Conservation (phyloP, 2,888 invertebrate species). For the Helicoverpa assulta region DNA sequence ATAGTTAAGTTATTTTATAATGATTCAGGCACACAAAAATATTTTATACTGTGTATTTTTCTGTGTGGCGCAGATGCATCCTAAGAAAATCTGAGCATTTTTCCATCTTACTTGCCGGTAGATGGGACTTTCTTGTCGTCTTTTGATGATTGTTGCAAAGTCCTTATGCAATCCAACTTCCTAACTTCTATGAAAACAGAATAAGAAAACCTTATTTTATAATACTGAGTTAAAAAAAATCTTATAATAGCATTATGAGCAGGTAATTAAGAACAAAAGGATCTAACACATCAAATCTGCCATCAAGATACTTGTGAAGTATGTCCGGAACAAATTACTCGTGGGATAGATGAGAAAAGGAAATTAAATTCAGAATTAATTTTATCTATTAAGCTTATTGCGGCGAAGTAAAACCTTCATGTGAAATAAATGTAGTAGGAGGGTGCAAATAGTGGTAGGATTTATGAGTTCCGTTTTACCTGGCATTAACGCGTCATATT, state of each 20-base stretch:
- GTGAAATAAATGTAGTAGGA: conserved; percentile 39
- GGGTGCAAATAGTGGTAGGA: conserved; percentile 57
- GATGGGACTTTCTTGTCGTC: neutral
- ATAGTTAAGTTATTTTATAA: too few species aligned
- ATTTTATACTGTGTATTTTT: neutral
- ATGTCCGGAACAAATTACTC: conserved; percentile 62
- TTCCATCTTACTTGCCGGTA: neutral
- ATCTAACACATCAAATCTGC: conserved; percentile 5
- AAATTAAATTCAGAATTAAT: conserved; percentile 69
- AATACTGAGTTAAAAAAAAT: conserved; percentile 1
- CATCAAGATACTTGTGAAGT: conserved; percentile 31
- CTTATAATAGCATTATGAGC: neutral
- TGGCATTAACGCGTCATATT: conserved; percentile 5
- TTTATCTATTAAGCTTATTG: conserved; percentile 58
- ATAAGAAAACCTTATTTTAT: neutral
- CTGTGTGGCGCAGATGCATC: conserved; percentile 5
- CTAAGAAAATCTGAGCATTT: neutral
- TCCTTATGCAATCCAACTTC: too few species aligned
- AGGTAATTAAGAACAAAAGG: conserved; percentile 22
- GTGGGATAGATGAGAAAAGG: conserved; percentile 67
- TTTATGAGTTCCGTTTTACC: conserved; percentile 48
- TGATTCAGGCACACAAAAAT: neutral
- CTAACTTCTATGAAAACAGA: neutral
- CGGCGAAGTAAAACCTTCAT: conserved; percentile 49
- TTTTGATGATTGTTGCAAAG: neutral